These are phyloP conservation scores for Platysternon megacephalum DNA, from an alignment of 2,113 vertebrate genomes.

Conservation along the genomic window DNA sequence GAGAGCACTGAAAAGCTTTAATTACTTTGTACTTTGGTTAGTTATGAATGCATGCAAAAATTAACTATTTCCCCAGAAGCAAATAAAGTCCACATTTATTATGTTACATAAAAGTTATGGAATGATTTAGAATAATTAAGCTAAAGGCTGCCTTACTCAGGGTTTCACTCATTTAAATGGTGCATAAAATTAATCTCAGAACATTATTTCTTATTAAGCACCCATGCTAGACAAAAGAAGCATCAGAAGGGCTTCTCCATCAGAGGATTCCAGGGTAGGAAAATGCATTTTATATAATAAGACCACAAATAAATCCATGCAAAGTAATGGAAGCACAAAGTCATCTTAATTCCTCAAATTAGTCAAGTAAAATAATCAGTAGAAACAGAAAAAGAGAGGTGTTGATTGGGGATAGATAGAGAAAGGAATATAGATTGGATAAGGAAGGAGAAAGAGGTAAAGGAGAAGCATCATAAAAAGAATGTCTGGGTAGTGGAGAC, in stretches of 20 bases:
- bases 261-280: background rate
- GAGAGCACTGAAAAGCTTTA: constrained; percentile 78
- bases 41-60: constrained; percentile 76
- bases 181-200: constrained; percentile 69
- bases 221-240: background rate
- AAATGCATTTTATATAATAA: background rate
- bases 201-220: constrained; percentile 51
- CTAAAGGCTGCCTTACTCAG: constrained; percentile 57
- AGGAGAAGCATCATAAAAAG: background rate
- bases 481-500: background rate
- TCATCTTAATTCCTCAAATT: background rate
- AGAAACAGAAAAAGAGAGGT: background rate
- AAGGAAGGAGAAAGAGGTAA: background rate
- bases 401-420: background rate
- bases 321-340: background rate
- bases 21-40: constrained; percentile 79
- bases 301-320: background rate
- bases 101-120: constrained; percentile 76
- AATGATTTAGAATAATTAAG: constrained; percentile 80
- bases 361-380: background rate
- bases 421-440: background rate
- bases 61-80: constrained; percentile 76
- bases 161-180: constrained; percentile 59
- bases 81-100: constrained; percentile 80
- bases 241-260: background rate